Percentiles rank a stretch among this genome's conserved stretches.
Evolutionary conservation across 1,140 invertebrate species (phyloP).

Genomic region (Centruroides vittatus): DNA sequence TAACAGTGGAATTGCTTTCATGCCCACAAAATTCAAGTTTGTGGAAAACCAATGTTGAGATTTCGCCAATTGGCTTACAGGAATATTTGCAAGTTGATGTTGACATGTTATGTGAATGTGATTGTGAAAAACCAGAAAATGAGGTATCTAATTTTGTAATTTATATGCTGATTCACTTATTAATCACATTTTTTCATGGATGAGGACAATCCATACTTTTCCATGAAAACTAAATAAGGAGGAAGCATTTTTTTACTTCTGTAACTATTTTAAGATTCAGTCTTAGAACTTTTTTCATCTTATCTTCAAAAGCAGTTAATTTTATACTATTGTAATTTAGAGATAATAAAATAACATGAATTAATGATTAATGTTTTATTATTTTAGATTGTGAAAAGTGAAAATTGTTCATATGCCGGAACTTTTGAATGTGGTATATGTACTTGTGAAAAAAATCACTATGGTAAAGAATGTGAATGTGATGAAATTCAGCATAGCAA

Average conservation of each 20-base stretch:
- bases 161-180: too few relatives aligned
- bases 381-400: slow-evolving; percentile 1
- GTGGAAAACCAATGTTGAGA: slow-evolving; percentile 59
- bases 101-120: slow-evolving; percentile 76
- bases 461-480: slow-evolving; percentile 77
- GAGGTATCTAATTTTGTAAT: background rate
- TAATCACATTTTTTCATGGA: too few relatives aligned
- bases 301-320: too few relatives aligned
- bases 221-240: too few relatives aligned
- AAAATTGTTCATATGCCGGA: slow-evolving; percentile 16
- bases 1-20: slow-evolving; percentile 30
- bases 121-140: slow-evolving; percentile 46
- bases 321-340: too few relatives aligned
- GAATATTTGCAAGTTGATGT: slow-evolving; percentile 69
- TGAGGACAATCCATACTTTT: too few relatives aligned
- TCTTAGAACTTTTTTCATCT: too few relatives aligned
- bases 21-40: slow-evolving; percentile 46
- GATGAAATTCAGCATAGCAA: slow-evolving; percentile 22
- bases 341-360: too few relatives aligned
- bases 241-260: too few relatives aligned
- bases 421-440: slow-evolving; percentile 68
- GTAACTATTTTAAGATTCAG: too few relatives aligned
- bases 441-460: slow-evolving; percentile 55
- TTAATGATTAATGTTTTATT: too few relatives aligned
- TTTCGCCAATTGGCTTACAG: slow-evolving; percentile 82